These are phyloP conservation scores for Poeciliopsis prolifica DNA, from an alignment of 2,113 vertebrate species.

Conservation along the genomic window DNA sequence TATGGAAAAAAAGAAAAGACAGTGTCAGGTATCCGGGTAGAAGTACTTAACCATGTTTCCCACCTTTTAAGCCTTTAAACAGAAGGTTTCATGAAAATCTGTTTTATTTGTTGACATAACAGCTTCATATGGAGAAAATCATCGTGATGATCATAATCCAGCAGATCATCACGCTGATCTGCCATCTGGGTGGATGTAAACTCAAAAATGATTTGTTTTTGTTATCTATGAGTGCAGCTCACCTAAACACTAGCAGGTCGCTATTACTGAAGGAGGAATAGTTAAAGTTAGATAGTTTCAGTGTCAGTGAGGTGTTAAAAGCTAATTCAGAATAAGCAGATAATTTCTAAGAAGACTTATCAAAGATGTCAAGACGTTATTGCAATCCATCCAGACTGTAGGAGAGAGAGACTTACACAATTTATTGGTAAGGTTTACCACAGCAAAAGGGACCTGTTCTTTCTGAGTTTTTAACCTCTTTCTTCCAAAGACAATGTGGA, in stretches of 20 bases:
- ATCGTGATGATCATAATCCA: neutral
- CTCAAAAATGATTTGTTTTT: neutral
- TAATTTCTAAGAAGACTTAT: too few relatives aligned
- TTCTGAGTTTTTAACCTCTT: too few relatives aligned
- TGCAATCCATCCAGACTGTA: too few relatives aligned
- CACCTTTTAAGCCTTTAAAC: neutral
- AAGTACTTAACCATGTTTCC: neutral
- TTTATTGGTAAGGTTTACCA: too few relatives aligned
- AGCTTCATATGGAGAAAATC: neutral
- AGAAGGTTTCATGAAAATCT: neutral
- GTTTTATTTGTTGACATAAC: neutral
- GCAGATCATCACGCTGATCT: neutral
- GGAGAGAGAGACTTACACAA: too few relatives aligned
- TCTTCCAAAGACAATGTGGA: too few relatives aligned
- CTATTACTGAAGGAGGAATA: neutral
- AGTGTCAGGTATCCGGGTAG: neutral
- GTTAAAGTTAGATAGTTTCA: neutral
- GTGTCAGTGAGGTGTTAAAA: too few relatives aligned
- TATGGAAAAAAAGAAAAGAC: conserved; percentile 4
- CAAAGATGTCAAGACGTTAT: too few relatives aligned
- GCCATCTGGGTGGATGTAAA: neutral
- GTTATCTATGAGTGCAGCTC: neutral
- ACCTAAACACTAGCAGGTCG: neutral
- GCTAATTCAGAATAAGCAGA: too few relatives aligned
- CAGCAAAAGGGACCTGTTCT: too few relatives aligned